Base-by-base conservation (phyloP, 1,140 invertebrate species). In the Harpegnathos saltator region DNA sequence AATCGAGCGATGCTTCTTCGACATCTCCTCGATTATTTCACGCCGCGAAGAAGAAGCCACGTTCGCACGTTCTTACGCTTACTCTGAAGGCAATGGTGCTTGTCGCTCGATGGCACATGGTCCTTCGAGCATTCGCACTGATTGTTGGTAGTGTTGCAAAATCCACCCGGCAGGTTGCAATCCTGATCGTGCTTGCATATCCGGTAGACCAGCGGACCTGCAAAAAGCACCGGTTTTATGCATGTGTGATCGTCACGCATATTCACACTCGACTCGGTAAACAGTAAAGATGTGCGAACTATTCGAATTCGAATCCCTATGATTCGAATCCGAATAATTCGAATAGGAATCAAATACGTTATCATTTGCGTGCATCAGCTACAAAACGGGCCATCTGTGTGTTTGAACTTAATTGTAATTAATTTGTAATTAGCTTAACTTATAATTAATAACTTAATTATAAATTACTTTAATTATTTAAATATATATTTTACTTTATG, bases 51-150 rank as follows among this genome's bases (percentile, higher is more conserved):
- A 22, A 29, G 9, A 24, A 59, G 7, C 11, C 14, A 11, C n/a
- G 5, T 12, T n/a, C 3, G 0, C 54, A 15, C 17, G 15, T 50
- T 0, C 14, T 24, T 5, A 0, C 17, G 11, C 71, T 71, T 71
- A 89, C 88, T 73, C 87, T 61, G 1, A 1, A 89, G 66, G 11
- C 88, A 89, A 9, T 9, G 3, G 7, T 50, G 62, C 1, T 52
- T 68, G 12, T 68, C 56, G 9, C 3, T 65, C 11, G 87, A 65
- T 5, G 63, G 29, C 4, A 89, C 48, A 1, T 85, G 85, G 12
- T 50, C 50, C 5, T 78, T 82, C 0, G 22, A 11, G 14, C 88
- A 89, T 0, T 52, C 58, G 61, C 88, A 89, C 1, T 77, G 85
- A 0, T 33, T 24, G 12, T 17, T 66, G 52, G 73, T 83, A 19